phyloP scores from a whole-genome alignment of 2,888 invertebrate genomes.

The Drosophila incognita region DNA sequence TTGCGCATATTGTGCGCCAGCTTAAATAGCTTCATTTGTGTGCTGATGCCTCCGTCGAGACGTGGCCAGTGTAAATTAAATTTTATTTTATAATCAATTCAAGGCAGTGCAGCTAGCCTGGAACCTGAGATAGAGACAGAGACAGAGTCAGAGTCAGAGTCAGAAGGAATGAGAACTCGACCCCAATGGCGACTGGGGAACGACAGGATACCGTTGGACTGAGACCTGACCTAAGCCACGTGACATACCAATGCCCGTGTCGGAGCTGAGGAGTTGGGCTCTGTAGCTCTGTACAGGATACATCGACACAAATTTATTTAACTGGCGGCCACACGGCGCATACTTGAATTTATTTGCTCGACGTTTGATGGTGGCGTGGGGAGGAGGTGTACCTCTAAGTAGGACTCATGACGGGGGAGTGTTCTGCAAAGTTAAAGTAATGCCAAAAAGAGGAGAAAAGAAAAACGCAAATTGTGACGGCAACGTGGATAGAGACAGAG shows the following conservation, averaged over 20 bases:
- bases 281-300: slow-evolving; percentile 20
- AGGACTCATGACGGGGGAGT: not conserved
- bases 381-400: slow-evolving; percentile 1
- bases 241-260: slow-evolving; percentile 12
- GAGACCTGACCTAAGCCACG: slow-evolving; percentile 52
- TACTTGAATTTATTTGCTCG: slow-evolving; percentile 76
- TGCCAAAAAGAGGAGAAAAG: slow-evolving; percentile 54
- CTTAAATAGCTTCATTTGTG: slow-evolving; percentile 48
- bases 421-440: slow-evolving; percentile 41
- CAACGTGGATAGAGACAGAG: slow-evolving; percentile 6
- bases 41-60: slow-evolving; percentile 19
- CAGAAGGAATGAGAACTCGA: not conserved
- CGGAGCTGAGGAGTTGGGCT: slow-evolving; percentile 7
- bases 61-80: slow-evolving; percentile 42
- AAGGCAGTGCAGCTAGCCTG: slow-evolving; percentile 11
- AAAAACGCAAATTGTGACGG: slow-evolving; percentile 62
- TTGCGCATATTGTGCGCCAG: slow-evolving; percentile 27
- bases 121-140: not conserved
- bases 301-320: slow-evolving; percentile 70
- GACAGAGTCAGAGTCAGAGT: not conserved
- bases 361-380: slow-evolving; percentile 19
- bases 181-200: slow-evolving; percentile 1
- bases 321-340: slow-evolving; percentile 73
- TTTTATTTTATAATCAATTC: slow-evolving; percentile 47
- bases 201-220: slow-evolving; percentile 1